Percentiles rank a stretch among this genome's conserved stretches.
Evolutionary conservation across 2,113 vertebrate genomes (phyloP).

Genomic region (Sinocyclocheilus grahami): DNA sequence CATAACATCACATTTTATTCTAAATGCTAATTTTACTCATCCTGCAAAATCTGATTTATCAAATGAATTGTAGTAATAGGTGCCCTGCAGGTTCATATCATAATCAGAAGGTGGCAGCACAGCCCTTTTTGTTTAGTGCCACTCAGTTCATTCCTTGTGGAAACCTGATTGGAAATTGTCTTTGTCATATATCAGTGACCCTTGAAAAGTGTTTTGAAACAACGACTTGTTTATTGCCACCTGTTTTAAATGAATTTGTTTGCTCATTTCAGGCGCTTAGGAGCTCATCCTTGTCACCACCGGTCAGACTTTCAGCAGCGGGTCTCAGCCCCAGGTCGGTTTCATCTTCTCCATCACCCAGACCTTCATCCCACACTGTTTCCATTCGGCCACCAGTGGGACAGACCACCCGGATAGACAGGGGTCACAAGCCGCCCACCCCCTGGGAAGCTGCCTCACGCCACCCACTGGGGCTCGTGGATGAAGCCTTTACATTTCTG

Average conservation of each 20-base stretch:
- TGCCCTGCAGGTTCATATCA: constrained; percentile 1
- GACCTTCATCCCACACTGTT: constrained; percentile 66
- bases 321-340: constrained; percentile 67
- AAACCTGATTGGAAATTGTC: not conserved
- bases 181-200: not conserved
- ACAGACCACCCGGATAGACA: constrained; percentile 69
- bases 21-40: not conserved
- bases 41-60: not conserved
- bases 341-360: constrained; percentile 71
- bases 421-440: constrained; percentile 75
- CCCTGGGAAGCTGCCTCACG: constrained; percentile 92
- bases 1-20: not conserved
- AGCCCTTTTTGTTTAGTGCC: constrained; percentile 29
- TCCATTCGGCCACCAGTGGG: constrained; percentile 56
- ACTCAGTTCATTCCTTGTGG: not conserved
- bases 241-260: constrained; percentile 46
- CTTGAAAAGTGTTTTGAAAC: not conserved
- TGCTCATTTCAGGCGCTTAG: constrained; percentile 67
- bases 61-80: not conserved
- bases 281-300: constrained; percentile 81
- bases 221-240: not conserved
- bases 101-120: constrained; percentile 73
- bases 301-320: constrained; percentile 69
- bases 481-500: constrained; percentile 85
- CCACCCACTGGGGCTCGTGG: constrained; percentile 87